Evolutionary conservation across 1,140 invertebrate genomes (phyloP), one percentile per base, ranked within the genome.

Genomic region (Euura lappo): DNA sequence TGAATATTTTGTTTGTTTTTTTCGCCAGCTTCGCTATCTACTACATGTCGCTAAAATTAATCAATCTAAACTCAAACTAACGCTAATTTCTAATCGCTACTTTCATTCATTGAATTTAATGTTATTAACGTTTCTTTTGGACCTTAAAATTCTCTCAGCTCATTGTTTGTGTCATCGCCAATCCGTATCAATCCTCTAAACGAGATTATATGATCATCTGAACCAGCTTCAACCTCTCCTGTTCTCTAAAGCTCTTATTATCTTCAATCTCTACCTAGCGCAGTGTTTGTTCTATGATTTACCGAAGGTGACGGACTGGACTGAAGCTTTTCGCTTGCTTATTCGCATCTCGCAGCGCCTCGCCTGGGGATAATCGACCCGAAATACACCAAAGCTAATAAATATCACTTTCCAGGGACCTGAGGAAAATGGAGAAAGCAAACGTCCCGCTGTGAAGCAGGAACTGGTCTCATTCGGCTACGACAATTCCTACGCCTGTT

Each of bases 381-480:
- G 28, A 28, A 28, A 28, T 28, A 28, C 28, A 1, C 28, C 28
- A 0, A 1, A 28, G 28, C 28, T 28, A 28, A 28, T 28, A 1
- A 1, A 28, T 28, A 28, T 67, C 72, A 44, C 65, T 75, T 72
- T 79, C 66, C 72, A 86, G 81, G 66, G 76, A 75, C 74, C 68
- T 4, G 82, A 86, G 64, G 82, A 84, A 67, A 80, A 79, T 74
- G 77, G 77, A 8, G 85, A 87, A 44, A 28, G 67, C 3, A 86
- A 86, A 64, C 69, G 79, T 72, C 77, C 72, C 42, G 75, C 77
- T 7, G 75, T 80, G 3, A 84, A 83, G 28, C 83, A 79, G 45
- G 85, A 86, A 5, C 76, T 75, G 60, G 66, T 80, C 2, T 75
- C 68, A 44, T 85, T 81, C 72, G 78, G 78, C 45, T 86, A 84